Percentiles rank a stretch among this genome's conserved stretches.
These are phyloP conservation scores for Hetaerina titia DNA, from an alignment of 2,888 invertebrate species.

Conservation along the genomic window DNA sequence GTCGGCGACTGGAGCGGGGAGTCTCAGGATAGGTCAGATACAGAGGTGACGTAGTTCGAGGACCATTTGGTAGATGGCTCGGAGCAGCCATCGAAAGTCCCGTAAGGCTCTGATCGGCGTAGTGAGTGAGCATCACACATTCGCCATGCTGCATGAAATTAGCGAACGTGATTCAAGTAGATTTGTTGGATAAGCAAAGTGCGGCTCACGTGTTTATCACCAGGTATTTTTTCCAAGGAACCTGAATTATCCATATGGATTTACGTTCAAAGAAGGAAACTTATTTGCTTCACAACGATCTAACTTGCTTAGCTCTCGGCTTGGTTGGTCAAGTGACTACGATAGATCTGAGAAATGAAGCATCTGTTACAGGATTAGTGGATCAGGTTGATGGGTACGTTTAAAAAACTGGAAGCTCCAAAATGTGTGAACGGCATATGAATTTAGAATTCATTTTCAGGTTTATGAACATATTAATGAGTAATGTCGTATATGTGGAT, in stretches of 20 bases:
- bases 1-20: no score
- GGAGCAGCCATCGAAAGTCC: no score
- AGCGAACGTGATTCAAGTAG: no score
- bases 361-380: conserved; percentile 82
- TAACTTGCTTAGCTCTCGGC: conserved; percentile 82
- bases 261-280: conserved; percentile 73
- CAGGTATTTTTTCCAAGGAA: background rate
- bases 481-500: conserved; percentile 82
- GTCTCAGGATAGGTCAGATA: no score
- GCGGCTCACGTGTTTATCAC: background rate
- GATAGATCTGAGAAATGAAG: conserved; percentile 84
- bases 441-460: conserved; percentile 76
- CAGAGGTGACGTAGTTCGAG: no score
- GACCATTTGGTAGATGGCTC: no score
- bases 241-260: conserved; percentile 59
- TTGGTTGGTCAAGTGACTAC: conserved; percentile 82
- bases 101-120: no score
- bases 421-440: background rate
- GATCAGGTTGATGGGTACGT: conserved; percentile 83
- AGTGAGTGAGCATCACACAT: background rate
- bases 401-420: background rate
- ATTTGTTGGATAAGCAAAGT: background rate
- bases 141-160: no score
- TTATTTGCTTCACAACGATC: conserved; percentile 80
- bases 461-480: conserved; percentile 84